Evolutionary conservation across 2,113 vertebrate species (phyloP), one percentile per base, ranked within the genome.

Genomic region (Sprattus sprattus): DNA sequence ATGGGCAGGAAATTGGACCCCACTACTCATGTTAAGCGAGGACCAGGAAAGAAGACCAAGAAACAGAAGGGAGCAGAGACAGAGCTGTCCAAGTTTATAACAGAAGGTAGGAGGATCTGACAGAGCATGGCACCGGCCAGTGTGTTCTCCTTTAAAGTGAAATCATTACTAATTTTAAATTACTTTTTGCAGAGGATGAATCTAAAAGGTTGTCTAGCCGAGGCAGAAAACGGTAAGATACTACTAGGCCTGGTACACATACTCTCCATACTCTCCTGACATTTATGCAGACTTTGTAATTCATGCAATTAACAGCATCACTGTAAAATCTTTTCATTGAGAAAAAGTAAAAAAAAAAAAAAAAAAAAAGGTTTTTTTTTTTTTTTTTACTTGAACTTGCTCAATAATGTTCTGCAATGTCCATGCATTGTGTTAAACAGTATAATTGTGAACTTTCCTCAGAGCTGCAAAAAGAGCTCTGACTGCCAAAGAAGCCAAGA

Each of bases 1-100:
- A 99, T 99, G 98, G 97, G 98, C 91, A 95, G 98, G 25, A 98
- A 96, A 85, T 92, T 99, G 88, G 97, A 99, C 90, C 96, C 97
- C 85, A 94, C 92, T 45, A 95, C 84, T 85, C 94, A 96, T 88
- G 96, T 95, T 90, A 98, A 97, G 87, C 94, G 96, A 50, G 98
- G 98, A 2, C 98, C 97, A 0, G 98, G 98, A 47, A 96, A 95
- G 16, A 99, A 99, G 89, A 85, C 97, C 75, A 95, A 93, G 57
- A 99, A 99, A 88, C 98, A 99, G 91, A 93, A 95, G 15, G 97
- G 98, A 4, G 97, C 98, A 0, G 98, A 99, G 91, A 96, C 95
- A 0, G 98, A 99, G 90, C 91, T 99, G 82, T 89, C 91, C 82
- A 96, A 95, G 5, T 96, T 97, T 88, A 90, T 99, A 85, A 94